Evolutionary conservation across 2,888 invertebrate genomes (phyloP).

Genomic region (Ornithoptera alexandrae): DNA sequence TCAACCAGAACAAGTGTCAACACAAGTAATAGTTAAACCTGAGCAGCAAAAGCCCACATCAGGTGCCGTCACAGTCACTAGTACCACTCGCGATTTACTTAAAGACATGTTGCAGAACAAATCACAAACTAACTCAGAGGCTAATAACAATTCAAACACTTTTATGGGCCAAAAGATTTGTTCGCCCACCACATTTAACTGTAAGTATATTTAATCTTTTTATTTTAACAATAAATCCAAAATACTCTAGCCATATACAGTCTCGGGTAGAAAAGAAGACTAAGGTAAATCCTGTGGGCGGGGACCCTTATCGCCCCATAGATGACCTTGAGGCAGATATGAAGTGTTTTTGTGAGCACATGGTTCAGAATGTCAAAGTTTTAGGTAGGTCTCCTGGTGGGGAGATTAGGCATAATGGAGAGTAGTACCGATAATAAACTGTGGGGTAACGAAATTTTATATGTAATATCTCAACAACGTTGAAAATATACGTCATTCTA

Average conservation of each 20-base stretch:
- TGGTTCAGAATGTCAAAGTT: no score
- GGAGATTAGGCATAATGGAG: no score
- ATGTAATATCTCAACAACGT: no score
- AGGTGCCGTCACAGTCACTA: conserved; percentile 31
- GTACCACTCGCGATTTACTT: conserved; percentile 51
- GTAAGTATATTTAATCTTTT: conserved; percentile 44
- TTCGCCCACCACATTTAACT: conserved; percentile 56
- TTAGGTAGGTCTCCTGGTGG: no score
- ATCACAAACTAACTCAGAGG: conserved; percentile 42
- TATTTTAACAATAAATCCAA: background rate
- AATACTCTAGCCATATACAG: background rate
- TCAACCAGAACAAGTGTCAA: conserved; percentile 11
- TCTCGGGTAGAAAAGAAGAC: no score
- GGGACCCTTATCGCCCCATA: no score
- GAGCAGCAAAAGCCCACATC: conserved; percentile 13
- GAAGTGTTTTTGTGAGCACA: no score
- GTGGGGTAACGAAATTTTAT: no score
- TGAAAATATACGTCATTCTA: no score
- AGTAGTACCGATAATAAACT: no score
- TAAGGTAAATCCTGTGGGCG: no score
- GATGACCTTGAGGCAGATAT: no score
- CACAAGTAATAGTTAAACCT: background rate
- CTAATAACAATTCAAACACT: conserved; percentile 49
- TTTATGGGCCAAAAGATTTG: conserved; percentile 73
- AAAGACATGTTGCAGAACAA: conserved; percentile 58